Evolutionary conservation across 2,888 invertebrate genomes (phyloP), one percentile per base, ranked within the genome.

Genomic region (Pyrocoelia pectoralis): DNA sequence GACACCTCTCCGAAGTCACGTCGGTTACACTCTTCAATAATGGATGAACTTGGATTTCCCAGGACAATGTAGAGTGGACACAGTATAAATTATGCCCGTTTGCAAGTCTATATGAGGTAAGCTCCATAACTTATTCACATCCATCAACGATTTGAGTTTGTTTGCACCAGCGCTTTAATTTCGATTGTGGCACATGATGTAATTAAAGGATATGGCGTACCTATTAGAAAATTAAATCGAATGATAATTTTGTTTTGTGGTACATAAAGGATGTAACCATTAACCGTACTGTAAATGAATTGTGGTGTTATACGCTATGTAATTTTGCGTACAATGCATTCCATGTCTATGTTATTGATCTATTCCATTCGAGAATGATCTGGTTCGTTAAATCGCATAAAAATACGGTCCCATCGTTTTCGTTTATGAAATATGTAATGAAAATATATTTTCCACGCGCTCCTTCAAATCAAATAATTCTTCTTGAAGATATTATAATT

Each of bases 11-110:
- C 57, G 65, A 69, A 70, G 69, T 70, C 69, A 71, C 72, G 70
- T 73, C 72, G 67, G 71, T 70, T 68, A 70, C 71, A 70, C 67
- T 70, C 68, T 67, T 73, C 70, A 69, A 73, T 73, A 70, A 73
- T 73, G 71, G 70, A 73, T 73, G 72, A 72, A 71, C 54, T 64
- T 58, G 72, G 71, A 73, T 73, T 73, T 73, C 72, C 73, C 73
- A 66, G 68, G 72, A 71, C 72, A 73, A 72, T 72, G 72, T 68
- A 64, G 68, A 61, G 68, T 70, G 73, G 72, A 72, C 71, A 65
- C 58, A 66, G 61, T 68, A 69, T 72, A 70, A 72, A 71, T 71
- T 70, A 72, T 71, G 69, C 62, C 65, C 64, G 56, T 55, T 66
- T 59, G 38, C 43, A 48, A 33, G 51, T 46, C 50, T 55, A 38